Percentiles rank a stretch among this genome's conserved stretches.
phyloP scores from a whole-genome alignment of 1,140 invertebrate genomes.

The Diploscapter pachys region DNA sequence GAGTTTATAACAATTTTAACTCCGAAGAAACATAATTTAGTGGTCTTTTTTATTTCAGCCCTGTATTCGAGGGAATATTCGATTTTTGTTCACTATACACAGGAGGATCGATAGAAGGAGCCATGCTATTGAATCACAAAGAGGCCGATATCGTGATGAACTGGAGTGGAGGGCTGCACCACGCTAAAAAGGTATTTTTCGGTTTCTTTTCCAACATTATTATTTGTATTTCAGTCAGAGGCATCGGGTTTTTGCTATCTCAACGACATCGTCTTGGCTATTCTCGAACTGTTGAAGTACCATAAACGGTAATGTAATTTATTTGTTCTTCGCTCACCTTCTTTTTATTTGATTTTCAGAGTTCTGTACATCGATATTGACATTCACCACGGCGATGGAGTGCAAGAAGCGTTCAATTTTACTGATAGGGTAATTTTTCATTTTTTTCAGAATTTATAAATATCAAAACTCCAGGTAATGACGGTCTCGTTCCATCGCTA shows the following conservation, averaged over 20 bases:
- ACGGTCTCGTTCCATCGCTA: constrained; percentile 99
- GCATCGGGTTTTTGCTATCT: constrained; percentile 96
- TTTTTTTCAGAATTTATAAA: background rate
- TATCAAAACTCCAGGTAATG: constrained; percentile 71
- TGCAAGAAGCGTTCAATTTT: constrained; percentile 97
- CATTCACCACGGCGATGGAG: constrained; percentile 98
- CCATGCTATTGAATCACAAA: constrained; percentile 82
- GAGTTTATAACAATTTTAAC: no score
- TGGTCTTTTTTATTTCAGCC: constrained; percentile 59
- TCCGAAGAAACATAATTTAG: no score
- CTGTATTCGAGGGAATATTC: constrained; percentile 95
- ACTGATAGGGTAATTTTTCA: constrained; percentile 72
- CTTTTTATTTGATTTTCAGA: constrained; percentile 79
- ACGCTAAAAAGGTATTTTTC: constrained; percentile 81
- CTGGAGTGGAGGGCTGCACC: constrained; percentile 97
- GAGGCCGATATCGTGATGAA: constrained; percentile 93
- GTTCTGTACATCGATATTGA: constrained; percentile 99
- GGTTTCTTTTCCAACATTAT: constrained; percentile 16
- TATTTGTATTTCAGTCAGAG: constrained; percentile 64
- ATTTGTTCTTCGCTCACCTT: constrained; percentile 67
- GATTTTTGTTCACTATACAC: constrained; percentile 98
- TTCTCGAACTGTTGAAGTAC: constrained; percentile 82
- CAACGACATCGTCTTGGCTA: constrained; percentile 88
- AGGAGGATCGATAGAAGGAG: constrained; percentile 79
- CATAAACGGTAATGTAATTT: constrained; percentile 25